phyloP scores from a whole-genome alignment of 30 jellyfish, hydroid and myxozoan species.

The Hydractinia symbiolongicarpus region DNA sequence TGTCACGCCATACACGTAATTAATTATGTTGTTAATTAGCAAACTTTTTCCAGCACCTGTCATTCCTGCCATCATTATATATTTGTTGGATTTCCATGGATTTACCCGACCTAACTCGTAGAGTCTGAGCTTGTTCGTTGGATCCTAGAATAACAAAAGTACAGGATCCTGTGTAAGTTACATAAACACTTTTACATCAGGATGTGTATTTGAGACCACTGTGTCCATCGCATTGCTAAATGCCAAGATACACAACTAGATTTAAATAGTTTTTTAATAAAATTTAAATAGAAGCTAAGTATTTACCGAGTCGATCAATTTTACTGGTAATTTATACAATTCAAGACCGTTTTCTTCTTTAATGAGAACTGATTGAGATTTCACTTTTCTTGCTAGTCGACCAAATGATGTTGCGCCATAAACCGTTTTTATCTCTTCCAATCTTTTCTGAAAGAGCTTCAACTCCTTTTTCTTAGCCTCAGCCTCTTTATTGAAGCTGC shows the following conservation, averaged over 20 bases:
- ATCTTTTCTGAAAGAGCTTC: not conserved
- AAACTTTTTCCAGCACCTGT: conserved; percentile 16
- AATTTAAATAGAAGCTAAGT: not conserved
- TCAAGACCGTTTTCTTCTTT: not conserved
- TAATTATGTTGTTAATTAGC: not conserved
- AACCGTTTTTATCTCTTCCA: not conserved
- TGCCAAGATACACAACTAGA: not conserved
- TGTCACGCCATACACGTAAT: not conserved
- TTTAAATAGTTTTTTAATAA: too few species aligned
- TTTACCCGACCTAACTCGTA: not conserved
- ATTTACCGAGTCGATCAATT: not conserved
- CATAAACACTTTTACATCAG: not conserved
- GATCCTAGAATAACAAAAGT: not conserved
- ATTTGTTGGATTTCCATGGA: not conserved
- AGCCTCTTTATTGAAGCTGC: not conserved
- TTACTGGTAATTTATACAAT: not conserved
- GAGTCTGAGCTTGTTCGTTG: not conserved
- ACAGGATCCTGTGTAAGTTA: not conserved
- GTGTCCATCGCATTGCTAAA: not conserved
- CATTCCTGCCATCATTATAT: conserved; percentile 10
- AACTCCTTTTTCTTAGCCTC: not conserved
- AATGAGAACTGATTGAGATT: not conserved
- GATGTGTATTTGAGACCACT: not conserved
- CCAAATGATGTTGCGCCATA: conserved; percentile 9
- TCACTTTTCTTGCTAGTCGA: not conserved